A percentile compares a stretch with the other conserved stretches of the same genome.
phyloP scores from a whole-genome alignment of 2,888 invertebrate genomes.

The Philhelius pedissequus region DNA sequence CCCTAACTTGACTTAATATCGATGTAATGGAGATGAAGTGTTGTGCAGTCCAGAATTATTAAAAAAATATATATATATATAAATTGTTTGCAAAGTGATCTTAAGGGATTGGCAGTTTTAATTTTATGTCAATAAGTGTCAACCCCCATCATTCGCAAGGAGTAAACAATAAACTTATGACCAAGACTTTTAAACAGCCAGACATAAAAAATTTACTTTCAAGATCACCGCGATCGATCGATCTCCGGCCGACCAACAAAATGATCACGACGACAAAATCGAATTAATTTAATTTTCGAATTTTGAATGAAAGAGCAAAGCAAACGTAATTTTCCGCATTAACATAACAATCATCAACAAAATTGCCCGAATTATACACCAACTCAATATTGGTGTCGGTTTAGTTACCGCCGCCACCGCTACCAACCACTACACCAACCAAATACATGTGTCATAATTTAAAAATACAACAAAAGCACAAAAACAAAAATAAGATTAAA shows the following conservation, averaged over 20 bases:
- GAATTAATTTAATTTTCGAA: slow-evolving; percentile 51
- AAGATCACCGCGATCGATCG: slow-evolving; percentile 8
- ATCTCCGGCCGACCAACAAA: neutral
- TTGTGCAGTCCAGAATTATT: neutral
- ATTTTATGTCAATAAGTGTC: neutral
- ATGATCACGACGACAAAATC: slow-evolving; percentile 36
- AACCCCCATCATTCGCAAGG: neutral
- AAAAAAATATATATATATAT: slow-evolving; percentile 4
- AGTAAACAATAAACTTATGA: neutral
- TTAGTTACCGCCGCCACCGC: slow-evolving; percentile 44
- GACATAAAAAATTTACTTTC: neutral
- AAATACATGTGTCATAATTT: slow-evolving; percentile 68
- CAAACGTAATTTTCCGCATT: slow-evolving; percentile 51
- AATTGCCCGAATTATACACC: slow-evolving; percentile 55
- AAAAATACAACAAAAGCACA: slow-evolving; percentile 68
- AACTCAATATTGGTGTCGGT: slow-evolving; percentile 43
- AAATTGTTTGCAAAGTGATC: no score
- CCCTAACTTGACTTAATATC: no score
- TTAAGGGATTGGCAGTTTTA: neutral
- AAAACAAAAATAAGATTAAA: slow-evolving; percentile 60
- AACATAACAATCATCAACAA: slow-evolving; percentile 41
- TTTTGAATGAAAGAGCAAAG: slow-evolving; percentile 60
- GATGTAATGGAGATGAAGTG: neutral
- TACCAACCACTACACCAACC: slow-evolving; percentile 53
- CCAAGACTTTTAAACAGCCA: neutral